phyloP scores from a whole-genome alignment of 2,113 vertebrate genomes.

The Butorides virescens region DNA sequence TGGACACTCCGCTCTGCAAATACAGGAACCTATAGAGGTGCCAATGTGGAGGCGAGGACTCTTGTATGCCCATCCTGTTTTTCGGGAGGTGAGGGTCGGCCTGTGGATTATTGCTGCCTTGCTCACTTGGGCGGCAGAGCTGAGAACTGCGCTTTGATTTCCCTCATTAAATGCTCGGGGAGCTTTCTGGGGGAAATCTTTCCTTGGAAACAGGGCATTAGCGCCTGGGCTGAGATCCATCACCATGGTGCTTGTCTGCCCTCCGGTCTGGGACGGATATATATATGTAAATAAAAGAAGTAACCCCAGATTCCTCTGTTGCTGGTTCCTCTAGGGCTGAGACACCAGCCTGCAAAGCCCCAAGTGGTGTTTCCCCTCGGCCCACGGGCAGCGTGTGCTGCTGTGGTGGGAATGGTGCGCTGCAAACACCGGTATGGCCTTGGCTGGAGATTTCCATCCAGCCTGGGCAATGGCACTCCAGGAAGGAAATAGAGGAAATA shows the following conservation, averaged over 20 bases:
- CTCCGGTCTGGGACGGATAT: background rate
- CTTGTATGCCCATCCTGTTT: accelerated
- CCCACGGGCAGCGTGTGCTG: accelerated
- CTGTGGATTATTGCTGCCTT: background rate
- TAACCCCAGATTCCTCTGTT: background rate
- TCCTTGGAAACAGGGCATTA: background rate
- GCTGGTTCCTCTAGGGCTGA: background rate
- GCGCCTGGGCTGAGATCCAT: background rate
- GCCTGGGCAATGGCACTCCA: background rate
- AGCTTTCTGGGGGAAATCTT: background rate
- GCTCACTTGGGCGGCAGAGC: background rate
- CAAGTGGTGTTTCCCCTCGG: accelerated
- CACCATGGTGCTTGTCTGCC: background rate
- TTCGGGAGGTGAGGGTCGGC: background rate
- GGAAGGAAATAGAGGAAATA: background rate
- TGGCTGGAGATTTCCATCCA: background rate
- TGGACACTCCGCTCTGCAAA: background rate
- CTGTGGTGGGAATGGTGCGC: background rate
- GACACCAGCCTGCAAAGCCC: background rate
- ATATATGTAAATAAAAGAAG: background rate
- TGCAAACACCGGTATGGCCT: background rate
- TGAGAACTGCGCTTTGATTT: background rate
- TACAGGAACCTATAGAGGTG: background rate
- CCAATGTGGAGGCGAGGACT: background rate
- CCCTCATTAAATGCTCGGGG: background rate